Conservation (phyloP, 2,888 invertebrate species). For the Apotomis turbidana region DNA sequence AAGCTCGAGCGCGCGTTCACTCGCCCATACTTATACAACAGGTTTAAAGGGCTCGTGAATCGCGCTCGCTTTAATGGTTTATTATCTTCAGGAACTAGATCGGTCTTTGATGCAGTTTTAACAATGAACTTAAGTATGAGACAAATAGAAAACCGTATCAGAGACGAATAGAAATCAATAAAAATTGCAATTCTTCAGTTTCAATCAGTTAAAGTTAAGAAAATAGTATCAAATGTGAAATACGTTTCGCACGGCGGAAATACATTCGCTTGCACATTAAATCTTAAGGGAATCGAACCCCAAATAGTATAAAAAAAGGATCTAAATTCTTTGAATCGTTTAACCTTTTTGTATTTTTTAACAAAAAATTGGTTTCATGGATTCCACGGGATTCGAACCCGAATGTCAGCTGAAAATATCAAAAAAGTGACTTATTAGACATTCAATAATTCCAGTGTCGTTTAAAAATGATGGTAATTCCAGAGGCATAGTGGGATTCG, state of each 20-base stretch:
- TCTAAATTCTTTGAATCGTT: background rate
- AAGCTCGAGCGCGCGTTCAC: constrained; percentile 39
- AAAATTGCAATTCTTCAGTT: constrained; percentile 15
- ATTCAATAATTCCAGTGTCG: background rate
- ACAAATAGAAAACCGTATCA: constrained; percentile 29
- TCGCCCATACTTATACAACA: background rate
- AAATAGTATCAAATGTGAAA: background rate
- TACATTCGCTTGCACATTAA: constrained; percentile 28
- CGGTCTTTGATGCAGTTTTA: constrained; percentile 36
- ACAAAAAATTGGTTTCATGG: background rate
- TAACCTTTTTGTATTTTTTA: background rate
- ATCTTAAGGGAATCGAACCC: constrained; percentile 48
- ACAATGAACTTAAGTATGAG: background rate
- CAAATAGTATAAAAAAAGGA: constrained; percentile 22
- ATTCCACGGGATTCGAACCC: constrained; percentile 41
- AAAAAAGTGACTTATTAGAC: constrained; percentile 25
- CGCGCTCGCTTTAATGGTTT: background rate
- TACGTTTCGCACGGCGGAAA: constrained; percentile 26
- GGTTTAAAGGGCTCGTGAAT: background rate
- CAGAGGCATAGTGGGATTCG: constrained; percentile 4
- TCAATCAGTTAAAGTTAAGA: background rate
- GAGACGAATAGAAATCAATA: constrained; percentile 6
- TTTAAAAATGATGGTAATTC: background rate
- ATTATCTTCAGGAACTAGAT: background rate
- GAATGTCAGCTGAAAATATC: constrained; percentile 30